Conservation (phyloP, 1,140 invertebrate species). For the Euura lappo region DNA sequence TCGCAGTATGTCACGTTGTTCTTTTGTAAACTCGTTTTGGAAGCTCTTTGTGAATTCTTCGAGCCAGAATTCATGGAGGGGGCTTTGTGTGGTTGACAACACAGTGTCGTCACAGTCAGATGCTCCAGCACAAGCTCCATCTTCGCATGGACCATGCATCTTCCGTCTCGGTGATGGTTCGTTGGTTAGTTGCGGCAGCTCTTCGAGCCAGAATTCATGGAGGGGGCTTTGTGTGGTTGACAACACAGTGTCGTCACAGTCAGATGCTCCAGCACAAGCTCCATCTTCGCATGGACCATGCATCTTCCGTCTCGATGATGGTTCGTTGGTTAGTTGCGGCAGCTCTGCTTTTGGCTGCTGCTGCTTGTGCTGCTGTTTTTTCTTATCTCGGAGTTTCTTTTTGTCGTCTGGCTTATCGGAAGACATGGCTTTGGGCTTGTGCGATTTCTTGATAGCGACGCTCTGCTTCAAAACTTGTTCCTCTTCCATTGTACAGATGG, state of each 20-base stretch:
- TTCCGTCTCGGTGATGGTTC: neutral
- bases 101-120: conserved; percentile 4
- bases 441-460: neutral
- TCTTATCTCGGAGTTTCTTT: neutral
- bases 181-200: neutral
- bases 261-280: conserved; percentile 3
- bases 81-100: neutral
- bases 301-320: neutral
- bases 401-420: neutral
- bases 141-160: neutral
- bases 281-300: conserved; percentile 2
- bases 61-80: neutral
- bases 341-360: conserved; percentile 6
- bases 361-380: conserved; percentile 6
- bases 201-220: neutral
- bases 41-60: neutral
- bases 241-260: neutral
- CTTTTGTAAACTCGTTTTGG: neutral
- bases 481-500: neutral
- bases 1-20: neutral
- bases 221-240: neutral
- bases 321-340: conserved; percentile 2
- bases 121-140: neutral
- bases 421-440: neutral
- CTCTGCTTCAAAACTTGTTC: neutral